A percentile compares a stretch with the other conserved stretches of the same genome.
Evolutionary conservation across 2,888 invertebrate genomes (phyloP).

Genomic region (Callinectes sapidus): DNA sequence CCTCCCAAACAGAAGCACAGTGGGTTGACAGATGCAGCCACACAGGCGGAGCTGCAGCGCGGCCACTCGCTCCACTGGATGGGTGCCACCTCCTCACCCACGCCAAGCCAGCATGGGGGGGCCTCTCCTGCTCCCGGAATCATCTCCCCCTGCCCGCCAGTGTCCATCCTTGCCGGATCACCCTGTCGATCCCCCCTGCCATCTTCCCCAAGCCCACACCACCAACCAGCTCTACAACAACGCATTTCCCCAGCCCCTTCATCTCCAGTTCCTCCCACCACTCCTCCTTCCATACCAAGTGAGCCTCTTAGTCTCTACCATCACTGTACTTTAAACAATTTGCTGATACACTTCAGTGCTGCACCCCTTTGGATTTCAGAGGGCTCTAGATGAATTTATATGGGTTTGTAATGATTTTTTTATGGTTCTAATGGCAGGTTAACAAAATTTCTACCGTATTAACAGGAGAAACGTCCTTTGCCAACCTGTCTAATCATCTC

Average conservation of each 20-base stretch:
- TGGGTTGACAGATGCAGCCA: constrained; percentile 62
- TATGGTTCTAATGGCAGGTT: no score
- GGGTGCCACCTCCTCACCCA: constrained; percentile 59
- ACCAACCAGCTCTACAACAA: constrained; percentile 50
- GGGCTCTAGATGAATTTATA: no score
- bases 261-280: constrained; percentile 63
- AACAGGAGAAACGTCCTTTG: no score
- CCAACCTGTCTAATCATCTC: no score
- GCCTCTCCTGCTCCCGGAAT: constrained; percentile 59
- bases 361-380: no score
- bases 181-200: constrained; percentile 63
- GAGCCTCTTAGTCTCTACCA: neutral
- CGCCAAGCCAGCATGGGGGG: constrained; percentile 59
- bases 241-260: constrained; percentile 63
- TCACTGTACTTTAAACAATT: neutral
- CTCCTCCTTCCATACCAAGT: constrained; percentile 71
- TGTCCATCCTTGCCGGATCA: constrained; percentile 57
- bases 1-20: constrained; percentile 63
- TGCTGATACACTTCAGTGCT: no score
- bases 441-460: no score
- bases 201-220: constrained; percentile 56
- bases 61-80: constrained; percentile 68
- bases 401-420: no score
- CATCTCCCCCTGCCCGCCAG: constrained; percentile 59
- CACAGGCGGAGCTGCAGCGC: constrained; percentile 68